Evolutionary conservation across 2,113 vertebrate genomes (phyloP).

Genomic region (Philantomba maxwellii): DNA sequence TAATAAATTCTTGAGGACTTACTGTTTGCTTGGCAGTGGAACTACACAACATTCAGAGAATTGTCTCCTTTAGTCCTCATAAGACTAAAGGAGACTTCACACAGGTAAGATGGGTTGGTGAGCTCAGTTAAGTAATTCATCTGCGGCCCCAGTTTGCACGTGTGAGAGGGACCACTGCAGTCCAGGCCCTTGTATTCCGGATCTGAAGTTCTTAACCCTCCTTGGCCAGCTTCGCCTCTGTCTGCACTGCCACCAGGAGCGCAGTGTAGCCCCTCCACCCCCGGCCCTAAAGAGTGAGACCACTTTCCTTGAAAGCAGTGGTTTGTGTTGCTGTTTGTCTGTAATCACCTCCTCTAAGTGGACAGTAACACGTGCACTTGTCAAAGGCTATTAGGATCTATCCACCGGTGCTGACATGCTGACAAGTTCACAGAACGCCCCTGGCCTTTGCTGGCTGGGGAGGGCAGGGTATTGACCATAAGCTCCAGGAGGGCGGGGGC

Average conservation of each 20-base stretch:
- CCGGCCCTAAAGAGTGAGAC: background rate
- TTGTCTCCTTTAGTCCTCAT: background rate
- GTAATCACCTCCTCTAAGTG: background rate
- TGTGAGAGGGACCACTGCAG: background rate
- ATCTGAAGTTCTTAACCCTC: background rate
- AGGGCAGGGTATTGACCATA: accelerated
- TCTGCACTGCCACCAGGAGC: accelerated
- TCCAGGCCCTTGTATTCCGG: background rate
- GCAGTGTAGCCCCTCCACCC: background rate
- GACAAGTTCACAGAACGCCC: background rate
- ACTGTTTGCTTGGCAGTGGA: background rate
- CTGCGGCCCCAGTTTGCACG: background rate
- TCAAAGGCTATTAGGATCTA: background rate
- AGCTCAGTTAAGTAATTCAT: no score
- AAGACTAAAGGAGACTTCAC: no score
- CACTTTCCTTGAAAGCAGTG: background rate
- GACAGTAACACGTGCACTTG: background rate
- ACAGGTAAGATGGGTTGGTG: background rate
- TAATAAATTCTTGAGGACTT: background rate
- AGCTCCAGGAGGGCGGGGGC: background rate
- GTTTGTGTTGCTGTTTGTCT: background rate
- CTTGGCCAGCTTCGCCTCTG: background rate
- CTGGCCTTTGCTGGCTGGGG: background rate
- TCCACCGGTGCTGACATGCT: background rate
- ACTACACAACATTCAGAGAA: background rate